Conservation (phyloP, 2,888 invertebrate genomes). For the Lithophane leautieri region DNA sequence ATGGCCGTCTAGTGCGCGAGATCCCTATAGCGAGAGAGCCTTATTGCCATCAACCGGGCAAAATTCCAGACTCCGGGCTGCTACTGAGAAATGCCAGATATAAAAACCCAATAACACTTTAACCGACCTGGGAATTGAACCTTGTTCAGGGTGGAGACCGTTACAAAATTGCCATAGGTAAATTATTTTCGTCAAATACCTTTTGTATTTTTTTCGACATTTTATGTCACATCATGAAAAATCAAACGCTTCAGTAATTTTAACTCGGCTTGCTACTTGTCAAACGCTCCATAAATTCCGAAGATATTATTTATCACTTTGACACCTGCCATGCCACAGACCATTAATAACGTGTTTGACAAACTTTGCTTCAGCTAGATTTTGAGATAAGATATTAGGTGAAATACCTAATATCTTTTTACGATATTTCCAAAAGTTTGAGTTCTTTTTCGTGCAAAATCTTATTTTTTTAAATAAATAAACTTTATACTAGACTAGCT, state of each 20-base stretch:
- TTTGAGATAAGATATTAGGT: background rate
- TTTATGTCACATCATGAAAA: conserved; percentile 7
- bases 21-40: no score
- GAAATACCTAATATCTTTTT: no score
- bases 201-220: background rate
- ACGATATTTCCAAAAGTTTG: no score
- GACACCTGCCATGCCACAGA: conserved; percentile 56
- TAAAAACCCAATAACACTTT: no score
- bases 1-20: no score
- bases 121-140: no score
- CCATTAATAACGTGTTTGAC: conserved; percentile 50
- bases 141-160: no score
- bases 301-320: conserved; percentile 55
- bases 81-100: no score
- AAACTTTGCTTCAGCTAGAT: conserved; percentile 35
- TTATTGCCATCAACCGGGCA: no score
- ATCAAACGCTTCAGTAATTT: conserved; percentile 30
- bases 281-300: conserved; percentile 37
- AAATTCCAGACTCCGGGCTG: no score
- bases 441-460: background rate
- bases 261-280: conserved; percentile 20
- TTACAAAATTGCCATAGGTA: no score
- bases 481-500: background rate
- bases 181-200: background rate
- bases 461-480: background rate